Base-by-base conservation (phyloP, 23 tunicate genomes). In the Diplosoma virens region DNA sequence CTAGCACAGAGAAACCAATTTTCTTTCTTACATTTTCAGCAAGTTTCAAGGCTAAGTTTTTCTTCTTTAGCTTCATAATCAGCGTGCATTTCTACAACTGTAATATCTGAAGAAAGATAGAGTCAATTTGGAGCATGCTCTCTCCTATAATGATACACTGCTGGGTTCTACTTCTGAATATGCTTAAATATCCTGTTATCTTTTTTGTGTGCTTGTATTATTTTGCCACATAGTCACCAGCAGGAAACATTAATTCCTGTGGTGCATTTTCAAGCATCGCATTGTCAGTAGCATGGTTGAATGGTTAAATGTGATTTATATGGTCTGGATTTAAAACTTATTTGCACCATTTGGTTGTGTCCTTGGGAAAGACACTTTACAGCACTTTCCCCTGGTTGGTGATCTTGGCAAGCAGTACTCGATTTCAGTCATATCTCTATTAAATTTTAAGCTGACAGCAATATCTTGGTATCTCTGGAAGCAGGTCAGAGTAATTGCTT, bases 251-350 rank as follows among this genome's bases (percentile, higher is more conserved):
- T 56, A 25, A 56, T 11, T 56, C 64, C 64, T 56, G 64, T 9
- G 64, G 18, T 56, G 24, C 64, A 20, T 56, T 56, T 56, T n/a
- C 18, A 56, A 56, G 64, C 64, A 56, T 11, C 64, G 64, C 64
- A 56, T 56, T n/a, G n/a, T n/a, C n/a, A n/a, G n/a, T n/a, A n/a
- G n/a, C n/a, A n/a, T n/a, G n/a, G n/a, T n/a, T n/a, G n/a, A n/a
- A n/a, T n/a, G n/a, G n/a, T n/a, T n/a, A n/a, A n/a, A n/a, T n/a
- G n/a, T n/a, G n/a, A n/a, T n/a, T n/a, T n/a, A n/a, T n/a, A n/a
- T n/a, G n/a, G n/a, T n/a, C n/a, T n/a, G n/a, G n/a, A n/a, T n/a
- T n/a, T n/a, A n/a, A n/a, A n/a, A n/a, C n/a, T n/a, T n/a, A n/a
- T n/a, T n/a, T n/a, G n/a, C n/a, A n/a, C n/a, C n/a, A n/a, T n/a